phyloP scores from a whole-genome alignment of 2,888 invertebrate genomes.

The Zele albiditarsus region DNA sequence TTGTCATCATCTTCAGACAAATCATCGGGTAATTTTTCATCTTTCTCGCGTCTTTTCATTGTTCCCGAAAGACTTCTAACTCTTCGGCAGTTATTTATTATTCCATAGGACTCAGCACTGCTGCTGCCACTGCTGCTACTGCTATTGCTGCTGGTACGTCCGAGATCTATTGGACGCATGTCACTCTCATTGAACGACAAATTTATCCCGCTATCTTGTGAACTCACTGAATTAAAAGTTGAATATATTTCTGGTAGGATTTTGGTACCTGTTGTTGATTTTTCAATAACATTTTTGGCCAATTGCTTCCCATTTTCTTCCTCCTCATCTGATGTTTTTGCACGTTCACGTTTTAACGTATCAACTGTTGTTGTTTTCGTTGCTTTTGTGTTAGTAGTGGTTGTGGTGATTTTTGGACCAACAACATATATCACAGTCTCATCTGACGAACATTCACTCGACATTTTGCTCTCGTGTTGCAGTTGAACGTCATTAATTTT shows the following conservation, averaged over 20 bases:
- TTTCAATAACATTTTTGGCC: slow-evolving; percentile 55
- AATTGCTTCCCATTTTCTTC: slow-evolving; percentile 43
- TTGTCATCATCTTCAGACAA: slow-evolving; percentile 65
- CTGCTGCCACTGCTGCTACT: slow-evolving; percentile 58
- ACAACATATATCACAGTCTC: slow-evolving; percentile 72
- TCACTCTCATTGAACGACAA: slow-evolving; percentile 83
- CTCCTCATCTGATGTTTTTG: slow-evolving; percentile 49
- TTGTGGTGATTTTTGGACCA: slow-evolving; percentile 52
- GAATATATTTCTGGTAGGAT: slow-evolving; percentile 77
- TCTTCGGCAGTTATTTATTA: slow-evolving; percentile 53
- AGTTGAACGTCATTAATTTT: slow-evolving; percentile 66
- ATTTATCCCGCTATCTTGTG: slow-evolving; percentile 86
- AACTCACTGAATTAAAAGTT: slow-evolving; percentile 81
- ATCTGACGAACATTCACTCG: slow-evolving; percentile 72
- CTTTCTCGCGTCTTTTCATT: slow-evolving; percentile 49
- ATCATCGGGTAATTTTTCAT: slow-evolving; percentile 59
- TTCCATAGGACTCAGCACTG: slow-evolving; percentile 64
- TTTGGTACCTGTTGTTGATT: slow-evolving; percentile 73
- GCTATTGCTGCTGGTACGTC: slow-evolving; percentile 64
- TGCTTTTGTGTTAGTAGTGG: neutral
- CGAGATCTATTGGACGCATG: slow-evolving; percentile 69
- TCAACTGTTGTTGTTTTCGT: slow-evolving; percentile 39
- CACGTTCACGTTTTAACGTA: slow-evolving; percentile 36
- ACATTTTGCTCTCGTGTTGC: slow-evolving; percentile 70
- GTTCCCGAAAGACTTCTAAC: slow-evolving; percentile 50